phyloP scores from a whole-genome alignment of 2,797 vertebrate genomes.

The Callimico goeldii region DNA sequence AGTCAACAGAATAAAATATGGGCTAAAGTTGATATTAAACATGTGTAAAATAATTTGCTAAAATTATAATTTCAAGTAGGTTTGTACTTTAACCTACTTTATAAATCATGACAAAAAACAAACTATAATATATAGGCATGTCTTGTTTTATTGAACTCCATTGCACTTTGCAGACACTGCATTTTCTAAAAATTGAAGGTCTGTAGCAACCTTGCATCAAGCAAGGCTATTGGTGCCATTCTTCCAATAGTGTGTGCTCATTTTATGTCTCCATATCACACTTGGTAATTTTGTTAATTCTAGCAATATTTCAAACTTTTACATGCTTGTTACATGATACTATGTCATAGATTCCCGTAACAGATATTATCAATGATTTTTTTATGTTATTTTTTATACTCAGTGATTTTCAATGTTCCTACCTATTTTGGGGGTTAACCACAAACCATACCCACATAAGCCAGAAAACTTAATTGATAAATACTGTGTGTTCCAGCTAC shows the following conservation, averaged over 20 bases:
- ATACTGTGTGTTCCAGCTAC: background rate
- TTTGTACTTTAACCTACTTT: constrained; percentile 13
- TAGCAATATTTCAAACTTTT: background rate
- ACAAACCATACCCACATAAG: background rate
- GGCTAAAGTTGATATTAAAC: background rate
- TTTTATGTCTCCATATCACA: background rate
- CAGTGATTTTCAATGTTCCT: background rate
- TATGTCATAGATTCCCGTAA: background rate
- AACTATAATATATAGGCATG: background rate
- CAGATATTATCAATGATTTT: background rate
- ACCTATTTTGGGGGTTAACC: background rate
- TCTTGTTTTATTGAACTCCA: background rate
- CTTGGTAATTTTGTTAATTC: background rate
- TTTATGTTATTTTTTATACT: background rate
- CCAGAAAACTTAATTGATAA: background rate
- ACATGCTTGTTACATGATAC: background rate
- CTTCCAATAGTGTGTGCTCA: background rate
- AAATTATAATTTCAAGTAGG: background rate
- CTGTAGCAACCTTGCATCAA: background rate
- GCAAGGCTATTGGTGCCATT: background rate
- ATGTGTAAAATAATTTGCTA: constrained; percentile 9
- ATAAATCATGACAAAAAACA: background rate
- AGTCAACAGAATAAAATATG: background rate
- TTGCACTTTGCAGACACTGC: background rate
- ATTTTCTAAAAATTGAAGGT: background rate